phyloP scores from a whole-genome alignment of 2,113 vertebrate species.

The Calyptommatus sinebrachiatus region DNA sequence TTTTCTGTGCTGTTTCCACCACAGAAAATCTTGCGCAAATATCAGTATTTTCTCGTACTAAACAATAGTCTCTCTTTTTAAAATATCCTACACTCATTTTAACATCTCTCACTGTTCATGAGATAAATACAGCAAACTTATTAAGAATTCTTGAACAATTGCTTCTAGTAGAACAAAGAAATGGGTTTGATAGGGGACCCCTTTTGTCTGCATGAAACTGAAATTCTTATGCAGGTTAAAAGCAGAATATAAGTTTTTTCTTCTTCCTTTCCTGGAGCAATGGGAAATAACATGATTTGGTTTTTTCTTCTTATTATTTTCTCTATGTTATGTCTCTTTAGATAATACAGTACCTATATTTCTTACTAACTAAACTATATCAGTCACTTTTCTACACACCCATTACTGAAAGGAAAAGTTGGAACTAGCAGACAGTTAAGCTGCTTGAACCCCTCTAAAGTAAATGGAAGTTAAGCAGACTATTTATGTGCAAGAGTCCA shows the following conservation, averaged over 20 bases:
- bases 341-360: neutral
- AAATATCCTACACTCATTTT: conserved; percentile 20
- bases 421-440: neutral
- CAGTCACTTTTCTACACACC: neutral
- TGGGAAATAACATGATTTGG: conserved; percentile 14
- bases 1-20: neutral
- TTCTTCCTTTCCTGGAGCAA: neutral
- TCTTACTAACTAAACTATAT: neutral
- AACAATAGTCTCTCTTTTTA: neutral
- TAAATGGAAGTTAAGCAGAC: conserved; percentile 1
- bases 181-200: neutral
- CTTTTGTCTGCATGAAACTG: neutral
- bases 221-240: neutral
- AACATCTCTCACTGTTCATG: neutral
- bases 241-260: neutral
- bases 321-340: neutral
- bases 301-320: neutral
- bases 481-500: neutral
- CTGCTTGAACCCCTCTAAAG: conserved; percentile 10
- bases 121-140: conserved; percentile 16
- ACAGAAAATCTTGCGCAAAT: conserved; percentile 10
- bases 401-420: neutral
- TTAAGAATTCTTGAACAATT: conserved; percentile 7
- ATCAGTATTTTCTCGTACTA: conserved; percentile 4
- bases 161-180: neutral